Conservation (phyloP, 1,140 invertebrate species). For the Ylistrum balloti region DNA sequence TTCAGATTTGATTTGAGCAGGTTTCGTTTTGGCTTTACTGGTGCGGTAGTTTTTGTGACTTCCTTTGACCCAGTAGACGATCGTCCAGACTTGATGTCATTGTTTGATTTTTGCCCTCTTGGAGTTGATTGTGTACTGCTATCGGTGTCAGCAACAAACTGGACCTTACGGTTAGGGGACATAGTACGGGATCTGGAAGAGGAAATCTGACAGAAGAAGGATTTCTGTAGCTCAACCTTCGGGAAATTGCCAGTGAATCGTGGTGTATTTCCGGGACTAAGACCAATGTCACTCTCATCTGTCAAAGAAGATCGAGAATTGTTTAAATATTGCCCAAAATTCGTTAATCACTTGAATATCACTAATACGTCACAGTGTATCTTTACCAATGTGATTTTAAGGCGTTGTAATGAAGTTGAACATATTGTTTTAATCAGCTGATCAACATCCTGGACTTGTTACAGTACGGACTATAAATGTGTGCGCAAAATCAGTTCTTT, state of each 20-base stretch:
- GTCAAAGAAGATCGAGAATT: slow-evolving; percentile 48
- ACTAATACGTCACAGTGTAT: too few species aligned
- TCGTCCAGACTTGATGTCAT: neutral
- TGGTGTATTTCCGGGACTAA: slow-evolving; percentile 63
- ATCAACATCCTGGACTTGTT: too few species aligned
- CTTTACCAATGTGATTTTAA: too few species aligned
- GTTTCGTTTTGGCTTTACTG: slow-evolving; percentile 46
- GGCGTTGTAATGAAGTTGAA: too few species aligned
- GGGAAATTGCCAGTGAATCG: slow-evolving; percentile 59
- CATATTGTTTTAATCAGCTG: too few species aligned
- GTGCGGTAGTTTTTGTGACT: neutral
- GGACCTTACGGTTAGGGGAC: neutral
- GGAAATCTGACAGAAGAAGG: slow-evolving; percentile 50
- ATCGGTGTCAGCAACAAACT: slow-evolving; percentile 29
- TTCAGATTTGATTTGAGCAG: slow-evolving; percentile 47
- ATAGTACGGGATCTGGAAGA: neutral
- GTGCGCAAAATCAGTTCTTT: too few species aligned
- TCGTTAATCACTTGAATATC: too few species aligned
- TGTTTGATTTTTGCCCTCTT: neutral
- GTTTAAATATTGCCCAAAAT: too few species aligned
- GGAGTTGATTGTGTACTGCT: slow-evolving; percentile 3
- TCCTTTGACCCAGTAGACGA: neutral
- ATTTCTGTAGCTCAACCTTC: slow-evolving; percentile 61
- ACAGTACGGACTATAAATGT: too few species aligned
- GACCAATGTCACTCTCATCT: slow-evolving; percentile 70